Evolutionary conservation across 2,113 vertebrate genomes (phyloP), one percentile per base, ranked within the genome.

Genomic region (Notiomystis cincta): DNA sequence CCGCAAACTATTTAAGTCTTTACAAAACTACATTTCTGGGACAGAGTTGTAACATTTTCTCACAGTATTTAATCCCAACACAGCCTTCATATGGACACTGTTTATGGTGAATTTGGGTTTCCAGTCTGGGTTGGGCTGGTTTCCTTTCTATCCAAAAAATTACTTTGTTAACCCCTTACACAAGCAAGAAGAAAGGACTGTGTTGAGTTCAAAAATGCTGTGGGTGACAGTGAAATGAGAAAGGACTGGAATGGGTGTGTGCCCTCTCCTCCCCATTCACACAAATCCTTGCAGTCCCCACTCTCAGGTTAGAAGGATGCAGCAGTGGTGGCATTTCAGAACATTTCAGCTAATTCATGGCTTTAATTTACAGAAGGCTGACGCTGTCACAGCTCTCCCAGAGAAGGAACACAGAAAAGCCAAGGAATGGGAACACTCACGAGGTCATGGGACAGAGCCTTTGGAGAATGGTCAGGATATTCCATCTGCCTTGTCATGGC

Each of bases 281-380:
- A 48, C 54, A 87, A 75, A 92, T 58, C 58, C 69, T 15, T 71
- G 45, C 40, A 27, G 23, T 70, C 76, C 47, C 80, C 66, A 30
- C 56, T 84, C 30, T 72, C 62, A 54, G 91, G 51, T 70, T 82
- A 47, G 89, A 91, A 93, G 37, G 50, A 71, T 50, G 40, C 11
- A 44, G 38, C 33, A 80, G 20, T 7, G 31, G 30, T 38, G 91
- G 83, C 27, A 40, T 44, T 60, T 79, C 54, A 75, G 82, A 75
- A 53, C 25, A 48, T 51, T 90, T 48, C 69, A 78, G 85, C 82
- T 85, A 96, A 96, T 91, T 95, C 56, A 69, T 47, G 79, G 66
- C 65, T 78, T 82, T 90, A 75, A 85, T 88, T 78, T 81, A 71
- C 73, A 8, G 2, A 81, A 16, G 47, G 69, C 33, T 85, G 50